These are phyloP conservation scores for Drosophila tani DNA, from an alignment of 1,140 invertebrate genomes.

Conservation along the genomic window DNA sequence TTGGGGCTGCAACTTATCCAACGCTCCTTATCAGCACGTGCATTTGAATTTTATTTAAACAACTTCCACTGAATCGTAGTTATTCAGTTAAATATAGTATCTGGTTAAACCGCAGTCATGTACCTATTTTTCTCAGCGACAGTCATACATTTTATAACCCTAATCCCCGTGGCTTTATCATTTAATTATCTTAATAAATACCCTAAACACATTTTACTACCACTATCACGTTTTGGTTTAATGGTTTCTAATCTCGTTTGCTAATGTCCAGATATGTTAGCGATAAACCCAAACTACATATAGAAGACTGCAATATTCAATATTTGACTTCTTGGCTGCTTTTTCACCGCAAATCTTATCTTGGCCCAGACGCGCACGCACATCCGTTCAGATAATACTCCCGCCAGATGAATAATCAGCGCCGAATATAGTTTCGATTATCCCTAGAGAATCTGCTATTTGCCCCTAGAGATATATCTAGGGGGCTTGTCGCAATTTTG, in stretches of 20 bases:
- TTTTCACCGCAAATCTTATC: slow-evolving; percentile 22
- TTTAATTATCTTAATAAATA: slow-evolving; percentile 11
- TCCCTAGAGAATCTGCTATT: background rate
- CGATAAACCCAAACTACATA: slow-evolving; percentile 3
- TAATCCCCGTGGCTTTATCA: background rate
- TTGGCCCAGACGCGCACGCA: slow-evolving; percentile 21
- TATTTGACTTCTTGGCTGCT: slow-evolving; percentile 11
- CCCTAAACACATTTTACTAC: background rate
- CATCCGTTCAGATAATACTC: slow-evolving; percentile 31
- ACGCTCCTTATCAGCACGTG: slow-evolving; percentile 2
- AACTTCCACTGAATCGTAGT: background rate
- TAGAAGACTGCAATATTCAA: slow-evolving; percentile 11
- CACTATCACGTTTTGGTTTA: background rate
- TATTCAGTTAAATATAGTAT: background rate
- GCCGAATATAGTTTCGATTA: background rate
- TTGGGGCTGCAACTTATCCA: slow-evolving; percentile 1
- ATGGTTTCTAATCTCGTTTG: slow-evolving; percentile 1
- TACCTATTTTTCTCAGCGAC: background rate
- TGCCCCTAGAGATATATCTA: background rate
- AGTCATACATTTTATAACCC: background rate
- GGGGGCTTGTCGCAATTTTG: slow-evolving; percentile 1
- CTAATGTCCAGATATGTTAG: slow-evolving; percentile 6
- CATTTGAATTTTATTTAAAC: slow-evolving; percentile 4
- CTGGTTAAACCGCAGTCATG: background rate
- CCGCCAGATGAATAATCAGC: slow-evolving; percentile 6